phyloP scores from a whole-genome alignment of 2,113 vertebrate species.

The Tragelaphus buxtoni region DNA sequence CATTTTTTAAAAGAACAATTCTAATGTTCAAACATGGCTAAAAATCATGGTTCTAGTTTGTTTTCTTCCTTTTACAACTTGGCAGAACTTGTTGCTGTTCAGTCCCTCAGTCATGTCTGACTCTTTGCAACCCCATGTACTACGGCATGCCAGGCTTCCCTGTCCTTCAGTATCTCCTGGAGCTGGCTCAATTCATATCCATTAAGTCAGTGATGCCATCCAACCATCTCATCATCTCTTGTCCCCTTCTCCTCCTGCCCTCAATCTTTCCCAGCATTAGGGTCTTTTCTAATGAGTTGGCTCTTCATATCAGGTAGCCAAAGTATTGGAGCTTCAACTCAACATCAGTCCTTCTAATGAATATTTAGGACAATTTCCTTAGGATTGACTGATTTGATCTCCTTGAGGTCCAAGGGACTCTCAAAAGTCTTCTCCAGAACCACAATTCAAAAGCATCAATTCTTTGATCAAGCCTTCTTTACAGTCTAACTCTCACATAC shows the following conservation, averaged over 20 bases:
- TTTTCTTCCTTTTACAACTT: not conserved
- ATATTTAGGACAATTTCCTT: not conserved
- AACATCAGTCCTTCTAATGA: not conserved
- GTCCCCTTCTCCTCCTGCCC: not conserved
- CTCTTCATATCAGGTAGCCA: not conserved
- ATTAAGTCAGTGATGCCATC: not conserved
- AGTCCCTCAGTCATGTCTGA: not conserved
- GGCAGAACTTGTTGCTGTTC: not conserved
- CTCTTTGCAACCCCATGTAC: not conserved
- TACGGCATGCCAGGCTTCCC: not conserved
- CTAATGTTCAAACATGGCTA: not conserved
- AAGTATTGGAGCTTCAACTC: not conserved
- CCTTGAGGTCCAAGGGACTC: not conserved
- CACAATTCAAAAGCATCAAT: not conserved
- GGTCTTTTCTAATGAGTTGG: not conserved
- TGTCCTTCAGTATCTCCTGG: not conserved
- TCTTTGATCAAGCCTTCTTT: not conserved
- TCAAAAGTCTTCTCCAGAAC: not conserved
- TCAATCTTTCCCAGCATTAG: not conserved
- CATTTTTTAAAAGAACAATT: not conserved
- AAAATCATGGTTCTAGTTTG: not conserved
- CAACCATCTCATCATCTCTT: not conserved
- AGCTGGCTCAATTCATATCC: not conserved
- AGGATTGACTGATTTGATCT: not conserved
- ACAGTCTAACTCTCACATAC: not conserved